Conservation (phyloP, 2,113 vertebrate genomes). For the Chunga burmeisteri region DNA sequence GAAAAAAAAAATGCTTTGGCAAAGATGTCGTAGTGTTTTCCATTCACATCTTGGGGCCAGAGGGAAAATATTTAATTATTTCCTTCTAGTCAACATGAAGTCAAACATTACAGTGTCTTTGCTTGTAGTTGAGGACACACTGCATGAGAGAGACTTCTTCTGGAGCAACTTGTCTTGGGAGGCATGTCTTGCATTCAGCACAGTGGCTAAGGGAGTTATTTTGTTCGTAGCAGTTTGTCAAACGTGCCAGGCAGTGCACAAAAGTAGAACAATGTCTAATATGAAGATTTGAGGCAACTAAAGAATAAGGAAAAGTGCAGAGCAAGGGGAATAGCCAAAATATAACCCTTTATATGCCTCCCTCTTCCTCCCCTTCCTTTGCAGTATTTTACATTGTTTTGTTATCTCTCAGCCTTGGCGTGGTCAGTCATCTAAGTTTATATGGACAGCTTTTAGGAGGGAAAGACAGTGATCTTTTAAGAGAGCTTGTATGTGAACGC, state of each 20-base stretch:
- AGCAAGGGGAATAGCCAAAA: not conserved
- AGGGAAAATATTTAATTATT: not conserved
- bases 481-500: not conserved
- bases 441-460: not conserved
- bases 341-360: not conserved
- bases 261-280: not conserved
- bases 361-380: not conserved
- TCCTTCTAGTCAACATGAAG: not conserved
- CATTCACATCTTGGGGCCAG: rapidly evolving
- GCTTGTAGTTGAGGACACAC: not conserved
- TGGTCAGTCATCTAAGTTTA: not conserved
- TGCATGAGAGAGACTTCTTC: not conserved
- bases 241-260: not conserved
- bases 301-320: not conserved
- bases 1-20: not conserved
- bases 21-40: not conserved
- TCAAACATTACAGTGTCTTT: not conserved
- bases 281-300: not conserved
- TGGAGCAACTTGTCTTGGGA: rapidly evolving
- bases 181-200: rapidly evolving
- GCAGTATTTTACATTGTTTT: not conserved
- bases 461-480: not conserved
- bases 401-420: not conserved
- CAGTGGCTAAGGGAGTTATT: not conserved
- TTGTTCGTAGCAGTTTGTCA: not conserved